Conservation (phyloP, 2,113 vertebrate species). For the Gymnorhina tibicen region DNA sequence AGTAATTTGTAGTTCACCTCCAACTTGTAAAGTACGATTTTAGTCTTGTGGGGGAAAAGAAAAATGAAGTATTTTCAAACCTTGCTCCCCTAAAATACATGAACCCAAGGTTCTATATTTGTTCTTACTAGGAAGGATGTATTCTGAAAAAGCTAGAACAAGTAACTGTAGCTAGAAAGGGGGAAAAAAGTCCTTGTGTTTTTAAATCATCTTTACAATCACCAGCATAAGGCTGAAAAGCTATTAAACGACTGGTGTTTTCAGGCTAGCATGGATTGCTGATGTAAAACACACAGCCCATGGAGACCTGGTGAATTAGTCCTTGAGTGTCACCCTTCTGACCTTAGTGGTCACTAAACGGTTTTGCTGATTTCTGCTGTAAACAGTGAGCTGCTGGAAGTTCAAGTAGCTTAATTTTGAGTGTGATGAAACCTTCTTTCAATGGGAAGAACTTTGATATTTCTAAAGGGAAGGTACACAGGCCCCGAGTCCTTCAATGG, state of each 20-base stretch:
- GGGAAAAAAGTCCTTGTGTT: neutral
- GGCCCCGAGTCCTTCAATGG: neutral
- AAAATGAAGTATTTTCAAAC: neutral
- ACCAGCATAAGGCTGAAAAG: constrained; percentile 28
- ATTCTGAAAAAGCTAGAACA: neutral
- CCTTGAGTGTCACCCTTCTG: neutral
- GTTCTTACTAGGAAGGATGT: neutral
- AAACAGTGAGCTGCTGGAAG: neutral
- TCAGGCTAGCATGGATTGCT: neutral
- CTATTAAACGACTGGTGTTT: neutral
- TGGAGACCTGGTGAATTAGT: neutral
- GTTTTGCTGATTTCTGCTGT: neutral
- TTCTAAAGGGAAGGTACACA: neutral
- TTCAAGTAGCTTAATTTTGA: neutral
- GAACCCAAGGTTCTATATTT: neutral
- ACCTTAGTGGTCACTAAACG: neutral
- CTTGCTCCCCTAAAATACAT: neutral
- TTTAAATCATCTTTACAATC: neutral
- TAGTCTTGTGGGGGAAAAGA: neutral
- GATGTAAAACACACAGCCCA: neutral
- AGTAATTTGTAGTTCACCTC: neutral
- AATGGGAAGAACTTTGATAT: neutral
- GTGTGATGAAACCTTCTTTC: neutral
- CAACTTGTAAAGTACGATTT: neutral
- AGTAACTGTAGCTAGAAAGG: neutral